Base-by-base conservation (phyloP, 2,888 invertebrate genomes). In the Andrena flavipes region DNA sequence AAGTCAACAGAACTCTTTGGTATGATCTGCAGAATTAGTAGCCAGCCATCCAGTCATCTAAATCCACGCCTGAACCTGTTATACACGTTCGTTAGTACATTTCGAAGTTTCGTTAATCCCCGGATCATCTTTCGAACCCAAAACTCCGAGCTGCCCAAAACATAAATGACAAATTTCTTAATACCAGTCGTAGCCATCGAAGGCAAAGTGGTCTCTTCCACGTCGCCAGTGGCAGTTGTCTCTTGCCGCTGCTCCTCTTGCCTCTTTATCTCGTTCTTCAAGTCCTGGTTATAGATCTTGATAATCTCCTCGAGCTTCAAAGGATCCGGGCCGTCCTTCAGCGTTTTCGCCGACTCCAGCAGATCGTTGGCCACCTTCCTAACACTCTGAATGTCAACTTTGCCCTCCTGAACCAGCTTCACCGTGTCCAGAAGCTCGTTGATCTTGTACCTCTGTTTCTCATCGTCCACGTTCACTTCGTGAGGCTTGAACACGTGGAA, bases 381-480 rank as follows among this genome's bases (percentile, higher is more conserved):
- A 0, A 93, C 92, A 16, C 92, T 91, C 4, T 87, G 80, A 6
- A 90, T 88, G n/a, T 86, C 80, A 4, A 90, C 91, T 62, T 90
- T 93, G n/a, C 94, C 94, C 30, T 93, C 91, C 68, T 94, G 93
- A 0, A 93, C 92, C 76, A 91, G 76, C 35, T 88, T 93, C 3
- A 94, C 92, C 0, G 92, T 94, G 7, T 93, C 91, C 33, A 94
- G 81, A 0, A 94, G 90, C 75, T 94, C 92, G 62, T 93, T 92
- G 54, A 94, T 94, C 78, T 93, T 94, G 23, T 90, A 87, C 62
- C 95, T 93, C 88, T 96, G 96, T 23, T 95, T 95, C 49, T 95
- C 94, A 79, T 91, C 84, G 83, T 86, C 71, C 1, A 88, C 60
- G 0, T 82, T 30, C 49, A 87, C 75, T 76, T 93, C 90, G 79